Percentiles rank a stretch among this genome's conserved stretches.
These are phyloP conservation scores for Varanus komodoensis DNA, from an alignment of 2,113 vertebrate genomes.

Conservation along the genomic window DNA sequence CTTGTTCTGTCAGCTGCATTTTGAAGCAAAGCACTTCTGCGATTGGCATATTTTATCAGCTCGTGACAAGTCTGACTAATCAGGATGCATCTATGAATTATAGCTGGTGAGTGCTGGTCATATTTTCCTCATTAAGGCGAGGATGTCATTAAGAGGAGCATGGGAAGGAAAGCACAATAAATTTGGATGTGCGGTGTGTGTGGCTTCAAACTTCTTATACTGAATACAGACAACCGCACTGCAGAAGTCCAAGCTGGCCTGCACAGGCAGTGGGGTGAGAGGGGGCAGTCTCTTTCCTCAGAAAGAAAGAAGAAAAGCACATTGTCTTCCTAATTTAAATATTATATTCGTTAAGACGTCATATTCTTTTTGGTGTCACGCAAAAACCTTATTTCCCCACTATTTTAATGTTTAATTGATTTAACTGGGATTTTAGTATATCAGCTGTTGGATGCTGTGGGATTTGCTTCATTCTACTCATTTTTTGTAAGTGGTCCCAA, in stretches of 20 bases:
- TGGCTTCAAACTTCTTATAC: not conserved
- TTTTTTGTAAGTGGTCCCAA: too few relatives aligned
- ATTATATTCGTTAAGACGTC: too few relatives aligned
- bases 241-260: too few relatives aligned
- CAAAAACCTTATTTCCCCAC: too few relatives aligned
- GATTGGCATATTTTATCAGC: conserved; percentile 2
- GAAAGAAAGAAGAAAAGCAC: too few relatives aligned
- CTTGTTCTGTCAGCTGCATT: not conserved
- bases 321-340: too few relatives aligned
- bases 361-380: too few relatives aligned
- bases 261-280: too few relatives aligned
- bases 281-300: not conserved
- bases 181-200: not conserved
- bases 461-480: too few relatives aligned
- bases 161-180: not conserved
- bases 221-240: not conserved
- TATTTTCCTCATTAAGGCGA: conserved; percentile 13
- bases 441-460: too few relatives aligned
- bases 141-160: not conserved
- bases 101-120: not conserved
- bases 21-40: not conserved
- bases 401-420: too few relatives aligned
- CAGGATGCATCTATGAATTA: not conserved
- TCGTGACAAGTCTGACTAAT: not conserved
- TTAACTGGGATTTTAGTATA: too few relatives aligned